Evolutionary conservation across 2,888 invertebrate species (phyloP), one percentile per base, ranked within the genome.

Genomic region (Dyspetes luteomarginatus): DNA sequence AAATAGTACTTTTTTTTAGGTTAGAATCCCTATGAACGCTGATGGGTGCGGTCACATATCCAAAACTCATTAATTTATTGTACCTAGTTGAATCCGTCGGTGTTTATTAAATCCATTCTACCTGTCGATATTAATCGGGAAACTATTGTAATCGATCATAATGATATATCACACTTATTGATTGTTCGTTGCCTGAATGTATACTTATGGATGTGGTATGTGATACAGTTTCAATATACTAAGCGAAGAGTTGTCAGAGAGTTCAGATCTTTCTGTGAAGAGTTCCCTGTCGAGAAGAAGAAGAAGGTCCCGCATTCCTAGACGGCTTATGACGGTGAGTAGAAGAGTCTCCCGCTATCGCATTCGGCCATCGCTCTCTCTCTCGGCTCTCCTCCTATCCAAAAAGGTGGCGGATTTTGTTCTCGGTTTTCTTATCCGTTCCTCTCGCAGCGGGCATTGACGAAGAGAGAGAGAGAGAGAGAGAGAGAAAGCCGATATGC

Each of bases 371-470:
- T 87, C 88, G 86, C 83, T 82, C 52, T 65, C 45, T 67, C 64
- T 79, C 50, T 65, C 52, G 64, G 73, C 67, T 83, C 72, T 81
- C 84, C 76, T 81, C 78, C 62, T 82, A 85, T 84, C 84, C 82
- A 84, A 85, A 88, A 85, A 91, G 89, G 86, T 90, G 86, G 88
- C 86, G 88, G 90, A 91, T 90, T 90, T 90, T 88, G 90, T 90
- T 90, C 88, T 88, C 74, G 58, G 77, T 85, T 84, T 77, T 86
- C 86, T 88, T 88, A 87, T 88, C 86, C 85, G 68, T 50, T 67
- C 26, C 24, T 74, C 83, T 83, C 77, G 78, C 76, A 79, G 84
- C 84, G 76, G 80, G 76, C 69, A 73, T 15, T 56, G 69, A 58
- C 71, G 76, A 43, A 52, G 74, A n/a, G n/a, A n/a, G n/a, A n/a